Evolutionary conservation across 2,797 vertebrate genomes (phyloP).

Genomic region (Crenuchus spilurus): DNA sequence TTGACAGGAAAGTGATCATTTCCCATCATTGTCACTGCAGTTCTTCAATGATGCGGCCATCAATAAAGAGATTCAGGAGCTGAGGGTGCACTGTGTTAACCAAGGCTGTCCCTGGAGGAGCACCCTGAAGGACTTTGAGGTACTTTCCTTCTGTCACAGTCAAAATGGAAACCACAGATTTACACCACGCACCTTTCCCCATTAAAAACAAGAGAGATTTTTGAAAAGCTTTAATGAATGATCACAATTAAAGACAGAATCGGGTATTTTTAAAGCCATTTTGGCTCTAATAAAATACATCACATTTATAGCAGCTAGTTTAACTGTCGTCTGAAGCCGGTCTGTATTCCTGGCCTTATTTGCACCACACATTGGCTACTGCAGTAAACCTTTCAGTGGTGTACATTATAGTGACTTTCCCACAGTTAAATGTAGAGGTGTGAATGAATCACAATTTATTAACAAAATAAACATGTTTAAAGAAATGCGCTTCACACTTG

Average conservation of each 20-base stretch:
- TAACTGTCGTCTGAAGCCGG: too few species aligned
- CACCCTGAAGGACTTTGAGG: constrained; percentile 74
- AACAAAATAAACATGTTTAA: too few species aligned
- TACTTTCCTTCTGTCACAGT: constrained; percentile 54
- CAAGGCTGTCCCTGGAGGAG: constrained; percentile 76
- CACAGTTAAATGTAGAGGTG: too few species aligned
- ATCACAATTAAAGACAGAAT: not conserved
- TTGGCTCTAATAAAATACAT: not conserved
- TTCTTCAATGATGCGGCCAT: constrained; percentile 78
- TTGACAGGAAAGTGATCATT: constrained; percentile 44
- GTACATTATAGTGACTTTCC: too few species aligned
- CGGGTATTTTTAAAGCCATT: not conserved
- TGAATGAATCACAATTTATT: too few species aligned
- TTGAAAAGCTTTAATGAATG: not conserved
- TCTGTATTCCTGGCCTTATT: too few species aligned
- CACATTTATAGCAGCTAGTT: too few species aligned
- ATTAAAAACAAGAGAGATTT: not conserved
- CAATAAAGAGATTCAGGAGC: constrained; percentile 79
- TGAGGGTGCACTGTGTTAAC: constrained; percentile 75
- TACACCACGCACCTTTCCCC: not conserved
- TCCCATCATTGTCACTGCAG: constrained; percentile 54
- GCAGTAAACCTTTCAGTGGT: too few species aligned
- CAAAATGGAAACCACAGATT: not conserved
- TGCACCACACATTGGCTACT: too few species aligned
- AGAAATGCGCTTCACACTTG: too few species aligned